Percentiles rank a stretch among this genome's conserved stretches.
phyloP scores from a whole-genome alignment of 2,797 vertebrate genomes.

The Coccyzus lansbergi region DNA sequence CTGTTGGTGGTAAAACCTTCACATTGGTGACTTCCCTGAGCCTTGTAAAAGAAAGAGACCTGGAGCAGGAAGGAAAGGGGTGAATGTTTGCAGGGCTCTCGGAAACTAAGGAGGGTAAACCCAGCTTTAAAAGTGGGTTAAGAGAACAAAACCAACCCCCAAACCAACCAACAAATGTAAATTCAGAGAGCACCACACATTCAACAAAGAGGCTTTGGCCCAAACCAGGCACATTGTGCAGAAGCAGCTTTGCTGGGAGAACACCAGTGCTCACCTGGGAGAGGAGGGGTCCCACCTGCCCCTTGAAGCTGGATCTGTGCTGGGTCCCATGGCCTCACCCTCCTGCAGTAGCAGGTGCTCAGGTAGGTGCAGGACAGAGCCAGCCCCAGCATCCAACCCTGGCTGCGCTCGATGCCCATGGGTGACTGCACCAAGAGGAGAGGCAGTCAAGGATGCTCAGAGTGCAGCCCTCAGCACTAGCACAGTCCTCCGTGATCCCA shows the following conservation, averaged over 20 bases:
- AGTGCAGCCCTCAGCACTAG: background rate
- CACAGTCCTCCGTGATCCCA: background rate
- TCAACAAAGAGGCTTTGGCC: background rate
- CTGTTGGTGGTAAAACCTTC: background rate
- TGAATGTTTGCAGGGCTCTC: background rate
- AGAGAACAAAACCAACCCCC: background rate
- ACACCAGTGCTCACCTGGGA: background rate
- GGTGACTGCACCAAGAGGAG: background rate
- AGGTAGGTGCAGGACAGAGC: background rate
- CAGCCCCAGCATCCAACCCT: background rate
- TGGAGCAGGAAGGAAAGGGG: accelerated
- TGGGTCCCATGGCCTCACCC: accelerated
- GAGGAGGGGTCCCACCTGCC: too few relatives aligned
- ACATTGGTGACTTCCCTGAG: background rate
- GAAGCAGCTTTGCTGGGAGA: background rate
- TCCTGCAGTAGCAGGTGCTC: background rate
- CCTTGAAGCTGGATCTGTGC: accelerated
- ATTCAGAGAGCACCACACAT: background rate
- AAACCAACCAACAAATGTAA: accelerated
- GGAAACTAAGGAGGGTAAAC: background rate
- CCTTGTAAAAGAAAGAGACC: background rate
- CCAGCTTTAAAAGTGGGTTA: background rate
- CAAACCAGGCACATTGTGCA: background rate
- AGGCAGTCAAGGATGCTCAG: background rate
- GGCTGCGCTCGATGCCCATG: background rate